Evolutionary conservation across 2,113 vertebrate genomes (phyloP).

Genomic region (Lethenteron camtschaticum): DNA sequence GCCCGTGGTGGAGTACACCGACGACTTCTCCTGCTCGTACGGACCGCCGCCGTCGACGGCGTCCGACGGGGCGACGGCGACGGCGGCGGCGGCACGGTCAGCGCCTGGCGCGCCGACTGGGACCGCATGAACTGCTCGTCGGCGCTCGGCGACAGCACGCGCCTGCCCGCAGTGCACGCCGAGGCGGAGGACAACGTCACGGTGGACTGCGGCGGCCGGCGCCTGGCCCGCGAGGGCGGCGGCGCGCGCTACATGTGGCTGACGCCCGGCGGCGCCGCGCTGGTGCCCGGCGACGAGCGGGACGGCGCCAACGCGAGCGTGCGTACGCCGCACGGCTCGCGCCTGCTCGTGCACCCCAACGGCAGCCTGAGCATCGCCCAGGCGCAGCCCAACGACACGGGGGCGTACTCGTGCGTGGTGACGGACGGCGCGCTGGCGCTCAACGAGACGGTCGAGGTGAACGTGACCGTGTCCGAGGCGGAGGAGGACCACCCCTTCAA

Average conservation of each 20-base stretch:
- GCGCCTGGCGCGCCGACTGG: constrained; percentile 20
- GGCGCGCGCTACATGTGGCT: constrained; percentile 47
- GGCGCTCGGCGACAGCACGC: constrained; percentile 19
- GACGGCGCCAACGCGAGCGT: constrained; percentile 33
- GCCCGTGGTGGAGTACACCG: constrained; percentile 56
- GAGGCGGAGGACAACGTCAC: constrained; percentile 41
- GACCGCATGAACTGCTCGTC: constrained; percentile 65
- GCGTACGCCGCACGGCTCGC: neutral
- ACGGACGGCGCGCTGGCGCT: constrained; percentile 27
- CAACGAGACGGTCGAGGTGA: constrained; percentile 75
- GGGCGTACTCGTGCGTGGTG: constrained; percentile 58
- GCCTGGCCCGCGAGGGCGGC: constrained; percentile 23
- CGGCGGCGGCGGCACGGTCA: constrained; percentile 11
- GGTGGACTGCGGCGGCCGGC: constrained; percentile 59
- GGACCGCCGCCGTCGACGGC: constrained; percentile 18
- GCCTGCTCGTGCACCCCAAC: constrained; percentile 21
- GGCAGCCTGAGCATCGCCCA: constrained; percentile 41
- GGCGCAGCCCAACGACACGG: constrained; percentile 39
- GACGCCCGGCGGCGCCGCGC: constrained; percentile 33
- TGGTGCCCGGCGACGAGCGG: constrained; percentile 15
- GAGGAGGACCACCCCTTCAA: constrained; percentile 43
- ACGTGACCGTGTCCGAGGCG: constrained; percentile 37
- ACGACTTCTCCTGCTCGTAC: constrained; percentile 35
- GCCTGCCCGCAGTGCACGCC: constrained; percentile 39
- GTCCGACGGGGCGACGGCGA: constrained; percentile 14